phyloP scores from a whole-genome alignment of 2,113 vertebrate genomes.

The Sinocyclocheilus anshuiensis region DNA sequence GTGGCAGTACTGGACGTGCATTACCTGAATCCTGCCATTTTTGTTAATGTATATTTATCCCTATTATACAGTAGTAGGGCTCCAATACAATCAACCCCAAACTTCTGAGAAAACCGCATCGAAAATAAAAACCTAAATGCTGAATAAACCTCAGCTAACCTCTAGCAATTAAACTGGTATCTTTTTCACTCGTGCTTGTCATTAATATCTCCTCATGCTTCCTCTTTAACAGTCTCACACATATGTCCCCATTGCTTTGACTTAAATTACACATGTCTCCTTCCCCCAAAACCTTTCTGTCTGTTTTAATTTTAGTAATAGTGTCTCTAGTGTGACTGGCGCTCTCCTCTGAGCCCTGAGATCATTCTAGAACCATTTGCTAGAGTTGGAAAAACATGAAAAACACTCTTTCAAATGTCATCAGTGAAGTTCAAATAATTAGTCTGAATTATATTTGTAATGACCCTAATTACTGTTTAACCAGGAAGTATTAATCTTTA shows the following conservation, averaged over 20 bases:
- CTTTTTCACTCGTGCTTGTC: not conserved
- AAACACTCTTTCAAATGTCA: not conserved
- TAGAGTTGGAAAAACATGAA: not conserved
- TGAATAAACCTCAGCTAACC: not conserved
- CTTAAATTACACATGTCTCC: constrained; percentile 22
- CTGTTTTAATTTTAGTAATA: constrained; percentile 48
- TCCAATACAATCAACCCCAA: not conserved
- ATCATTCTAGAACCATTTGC: constrained; percentile 1
- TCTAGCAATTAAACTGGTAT: not conserved
- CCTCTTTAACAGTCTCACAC: constrained; percentile 5
- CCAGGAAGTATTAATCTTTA: not conserved
- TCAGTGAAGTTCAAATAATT: not conserved
- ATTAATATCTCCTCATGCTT: not conserved
- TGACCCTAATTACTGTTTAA: not conserved
- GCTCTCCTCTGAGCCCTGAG: not conserved
- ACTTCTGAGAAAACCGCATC: not conserved
- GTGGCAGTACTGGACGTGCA: not conserved
- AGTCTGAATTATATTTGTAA: not conserved
- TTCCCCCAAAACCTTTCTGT: constrained; percentile 29
- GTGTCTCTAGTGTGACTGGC: not conserved
- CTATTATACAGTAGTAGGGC: no score
- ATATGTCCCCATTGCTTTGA: constrained; percentile 4
- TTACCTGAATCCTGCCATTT: not conserved
- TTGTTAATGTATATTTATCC: not conserved
- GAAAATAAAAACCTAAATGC: not conserved